These are phyloP conservation scores for Thinocorus orbignyianus DNA, from an alignment of 2,113 vertebrate species.

Conservation along the genomic window DNA sequence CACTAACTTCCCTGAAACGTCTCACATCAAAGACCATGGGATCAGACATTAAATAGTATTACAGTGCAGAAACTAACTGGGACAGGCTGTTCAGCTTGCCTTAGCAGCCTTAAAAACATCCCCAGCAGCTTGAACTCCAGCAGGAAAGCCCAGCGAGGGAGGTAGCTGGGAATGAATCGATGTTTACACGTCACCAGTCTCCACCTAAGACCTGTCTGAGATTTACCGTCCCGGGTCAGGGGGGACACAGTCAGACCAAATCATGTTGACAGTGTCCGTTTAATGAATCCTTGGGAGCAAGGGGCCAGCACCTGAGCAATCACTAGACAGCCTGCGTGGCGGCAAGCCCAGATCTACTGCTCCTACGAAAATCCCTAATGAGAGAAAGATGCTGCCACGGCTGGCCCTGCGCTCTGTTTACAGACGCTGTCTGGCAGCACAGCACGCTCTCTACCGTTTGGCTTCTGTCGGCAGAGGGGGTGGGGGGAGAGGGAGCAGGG, in stretches of 20 bases:
- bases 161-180: not conserved
- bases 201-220: not conserved
- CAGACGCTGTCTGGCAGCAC: conserved; percentile 76
- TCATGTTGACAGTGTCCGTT: not conserved
- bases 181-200: not conserved
- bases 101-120: not conserved
- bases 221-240: not conserved
- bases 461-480: conserved; percentile 37
- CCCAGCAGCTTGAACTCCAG: not conserved
- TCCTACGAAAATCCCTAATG: conserved; percentile 75
- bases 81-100: not conserved
- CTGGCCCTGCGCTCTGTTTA: conserved; percentile 68
- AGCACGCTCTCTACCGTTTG: conserved; percentile 77
- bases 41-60: not conserved
- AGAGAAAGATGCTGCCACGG: conserved; percentile 81
- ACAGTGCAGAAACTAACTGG: not conserved
- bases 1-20: not conserved
- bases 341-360: conserved; percentile 54
- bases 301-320: conserved; percentile 33
- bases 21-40: not conserved
- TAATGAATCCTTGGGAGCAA: conserved; percentile 23
- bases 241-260: not conserved
- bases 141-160: not conserved
- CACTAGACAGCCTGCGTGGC: not conserved
- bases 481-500: conserved; percentile 28